Conservation (phyloP, 2,888 invertebrate genomes). For the Apotomis capreana region DNA sequence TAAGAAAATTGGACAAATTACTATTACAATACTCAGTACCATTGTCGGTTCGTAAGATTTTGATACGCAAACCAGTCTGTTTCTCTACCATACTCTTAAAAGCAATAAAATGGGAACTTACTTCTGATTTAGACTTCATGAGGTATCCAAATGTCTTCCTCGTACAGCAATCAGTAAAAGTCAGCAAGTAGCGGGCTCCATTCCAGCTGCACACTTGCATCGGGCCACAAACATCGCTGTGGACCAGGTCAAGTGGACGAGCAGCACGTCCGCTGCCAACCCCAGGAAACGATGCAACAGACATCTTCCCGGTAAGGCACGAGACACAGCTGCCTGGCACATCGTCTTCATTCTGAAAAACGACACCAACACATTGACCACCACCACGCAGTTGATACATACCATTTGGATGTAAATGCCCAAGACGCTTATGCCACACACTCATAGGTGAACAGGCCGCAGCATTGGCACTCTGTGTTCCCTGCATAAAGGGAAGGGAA, state of each 20-base stretch:
- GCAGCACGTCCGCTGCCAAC: constrained; percentile 4
- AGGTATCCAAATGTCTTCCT: constrained; percentile 29
- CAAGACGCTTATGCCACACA: constrained; percentile 1
- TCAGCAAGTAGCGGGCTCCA: constrained; percentile 27
- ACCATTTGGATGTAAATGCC: constrained; percentile 5
- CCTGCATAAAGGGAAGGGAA: constrained; percentile 6
- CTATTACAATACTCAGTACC: constrained; percentile 12
- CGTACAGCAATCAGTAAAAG: constrained; percentile 29
- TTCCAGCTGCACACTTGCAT: constrained; percentile 12
- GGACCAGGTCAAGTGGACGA: neutral
- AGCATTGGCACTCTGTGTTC: constrained; percentile 20
- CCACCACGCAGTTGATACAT: constrained; percentile 5
- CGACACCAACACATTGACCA: neutral
- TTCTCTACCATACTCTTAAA: constrained; percentile 33
- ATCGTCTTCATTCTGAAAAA: neutral
- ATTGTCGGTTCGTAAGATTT: constrained; percentile 13
- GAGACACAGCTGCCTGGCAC: constrained; percentile 1
- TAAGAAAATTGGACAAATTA: constrained; percentile 9
- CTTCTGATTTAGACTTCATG: constrained; percentile 32
- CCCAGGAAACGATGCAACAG: constrained; percentile 6
- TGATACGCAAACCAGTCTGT: constrained; percentile 24
- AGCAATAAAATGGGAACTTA: constrained; percentile 25
- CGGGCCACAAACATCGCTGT: constrained; percentile 1
- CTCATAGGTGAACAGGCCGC: neutral
- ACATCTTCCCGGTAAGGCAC: constrained; percentile 19